A percentile compares a stretch with the other conserved stretches of the same genome.
phyloP scores from a whole-genome alignment of 2,888 invertebrate genomes.

The Ochropacha duplaris region DNA sequence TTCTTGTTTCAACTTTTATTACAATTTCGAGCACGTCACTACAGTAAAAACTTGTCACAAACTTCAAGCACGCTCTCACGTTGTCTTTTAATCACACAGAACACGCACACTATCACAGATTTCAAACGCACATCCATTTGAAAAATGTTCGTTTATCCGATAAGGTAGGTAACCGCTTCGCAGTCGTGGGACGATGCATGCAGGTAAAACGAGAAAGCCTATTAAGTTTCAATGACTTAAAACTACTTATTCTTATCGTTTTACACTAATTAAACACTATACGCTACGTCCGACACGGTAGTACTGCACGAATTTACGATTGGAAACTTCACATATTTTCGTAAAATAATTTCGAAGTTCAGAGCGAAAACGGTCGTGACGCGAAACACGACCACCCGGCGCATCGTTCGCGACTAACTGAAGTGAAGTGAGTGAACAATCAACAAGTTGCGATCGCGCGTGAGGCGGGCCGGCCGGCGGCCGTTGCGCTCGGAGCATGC shows the following conservation, averaged over 20 bases:
- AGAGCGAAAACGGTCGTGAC: slow-evolving; percentile 58
- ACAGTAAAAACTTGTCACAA: slow-evolving; percentile 73
- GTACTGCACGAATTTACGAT: slow-evolving; percentile 62
- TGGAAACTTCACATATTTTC: slow-evolving; percentile 79
- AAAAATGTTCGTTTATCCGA: slow-evolving; percentile 82
- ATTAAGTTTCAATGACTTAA: slow-evolving; percentile 77
- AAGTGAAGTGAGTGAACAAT: slow-evolving; percentile 78
- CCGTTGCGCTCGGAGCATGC: slow-evolving; percentile 72
- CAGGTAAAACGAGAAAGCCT: slow-evolving; percentile 80
- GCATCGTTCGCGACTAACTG: slow-evolving; percentile 76
- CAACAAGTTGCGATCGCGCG: slow-evolving; percentile 77
- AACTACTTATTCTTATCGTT: slow-evolving; percentile 64
- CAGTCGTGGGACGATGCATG: slow-evolving; percentile 77
- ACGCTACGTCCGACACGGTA: slow-evolving; percentile 50
- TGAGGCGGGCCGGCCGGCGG: slow-evolving; percentile 68
- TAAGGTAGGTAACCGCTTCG: slow-evolving; percentile 68
- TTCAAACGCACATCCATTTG: slow-evolving; percentile 80
- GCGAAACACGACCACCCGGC: slow-evolving; percentile 66
- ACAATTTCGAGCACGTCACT: slow-evolving; percentile 70
- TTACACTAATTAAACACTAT: slow-evolving; percentile 60
- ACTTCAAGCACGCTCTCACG: slow-evolving; percentile 62
- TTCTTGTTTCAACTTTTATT: slow-evolving; percentile 63
- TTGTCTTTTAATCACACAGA: slow-evolving; percentile 69
- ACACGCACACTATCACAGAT: slow-evolving; percentile 78
- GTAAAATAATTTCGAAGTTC: slow-evolving; percentile 78